Evolutionary conservation across 2,888 invertebrate genomes (phyloP).

Genomic region (Camponotus fellah): DNA sequence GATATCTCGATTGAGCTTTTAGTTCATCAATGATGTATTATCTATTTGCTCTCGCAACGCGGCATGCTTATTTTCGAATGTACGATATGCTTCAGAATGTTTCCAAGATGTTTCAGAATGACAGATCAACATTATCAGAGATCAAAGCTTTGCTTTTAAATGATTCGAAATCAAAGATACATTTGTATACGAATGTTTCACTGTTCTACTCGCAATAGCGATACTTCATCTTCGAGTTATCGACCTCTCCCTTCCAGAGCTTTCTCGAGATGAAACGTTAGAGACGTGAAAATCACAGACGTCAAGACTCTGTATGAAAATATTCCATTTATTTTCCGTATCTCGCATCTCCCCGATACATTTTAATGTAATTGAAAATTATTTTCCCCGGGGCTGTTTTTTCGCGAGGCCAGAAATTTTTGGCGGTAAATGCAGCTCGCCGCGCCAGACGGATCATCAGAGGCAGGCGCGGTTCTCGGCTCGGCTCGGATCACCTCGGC

Average conservation of each 20-base stretch:
- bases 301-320: neutral
- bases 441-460: constrained; percentile 25
- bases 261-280: neutral
- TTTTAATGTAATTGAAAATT: neutral
- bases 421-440: constrained; percentile 31
- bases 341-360: neutral
- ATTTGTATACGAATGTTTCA: neutral
- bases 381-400: neutral
- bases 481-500: constrained; percentile 71
- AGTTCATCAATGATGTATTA: neutral
- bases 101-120: neutral
- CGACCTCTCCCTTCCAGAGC: neutral
- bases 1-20: constrained; percentile 18
- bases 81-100: neutral
- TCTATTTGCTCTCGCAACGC: neutral
- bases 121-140: constrained; percentile 9
- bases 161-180: neutral
- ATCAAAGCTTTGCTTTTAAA: neutral
- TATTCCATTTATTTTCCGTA: neutral
- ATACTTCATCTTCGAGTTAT: constrained; percentile 11
- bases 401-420: neutral
- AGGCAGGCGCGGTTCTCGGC: constrained; percentile 58
- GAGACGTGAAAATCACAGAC: constrained; percentile 1
- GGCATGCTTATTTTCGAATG: neutral
- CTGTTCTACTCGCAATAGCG: neutral